Base-by-base conservation (phyloP, 2,888 invertebrate genomes). In the Chloromyia formosa region DNA sequence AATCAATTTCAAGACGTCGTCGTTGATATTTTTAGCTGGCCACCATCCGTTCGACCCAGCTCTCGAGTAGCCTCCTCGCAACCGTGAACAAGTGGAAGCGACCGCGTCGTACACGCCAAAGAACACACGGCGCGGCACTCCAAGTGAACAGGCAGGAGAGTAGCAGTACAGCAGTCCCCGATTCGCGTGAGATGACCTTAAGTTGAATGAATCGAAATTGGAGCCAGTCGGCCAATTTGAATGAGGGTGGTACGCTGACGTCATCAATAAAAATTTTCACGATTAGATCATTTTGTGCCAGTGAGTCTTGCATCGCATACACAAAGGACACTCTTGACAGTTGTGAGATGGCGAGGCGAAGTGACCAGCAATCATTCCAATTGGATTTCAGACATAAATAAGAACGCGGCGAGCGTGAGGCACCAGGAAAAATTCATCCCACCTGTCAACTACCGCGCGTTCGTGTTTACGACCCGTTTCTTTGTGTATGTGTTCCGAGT, bases 231-330 rank as follows among this genome's bases (percentile, higher is more conserved):
- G 53, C 68, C 27, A 27, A 23, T 64, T 68, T 42, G 56, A 69
- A 27, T 69, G 69, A 56, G 69, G 69, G 69, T 69, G 69, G 69
- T 23, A 16, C 27, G 56, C 27, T 69, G 69, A 69, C 69, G 69
- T 69, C 69, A 69, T 20, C 69, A 69, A 69, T 22, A 35, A 61
- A 66, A 20, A 20, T 66, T 66, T 66, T 64, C 45, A 18, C 66
- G 66, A 66, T 66, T 66, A 66, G 66, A 66, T 66, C 66, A 66
- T 66, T 66, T 20, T 22, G 14, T 10, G 12, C 27, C 7, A 35
- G 27, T 35, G 3, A 4, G 3, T 35, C 27, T 35, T 35, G 27
- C 18, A 14, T n/a, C n/a, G 40, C 54, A 54, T 16, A n/a, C 54
- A 54, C 54, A 5, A 10, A 20, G 18, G 18, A 10, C 56, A 56